A percentile compares a stretch with the other conserved stretches of the same genome.
phyloP scores from a whole-genome alignment of 35 echinoderm and acorn worm genomes.

The Lytechinus variegatus region DNA sequence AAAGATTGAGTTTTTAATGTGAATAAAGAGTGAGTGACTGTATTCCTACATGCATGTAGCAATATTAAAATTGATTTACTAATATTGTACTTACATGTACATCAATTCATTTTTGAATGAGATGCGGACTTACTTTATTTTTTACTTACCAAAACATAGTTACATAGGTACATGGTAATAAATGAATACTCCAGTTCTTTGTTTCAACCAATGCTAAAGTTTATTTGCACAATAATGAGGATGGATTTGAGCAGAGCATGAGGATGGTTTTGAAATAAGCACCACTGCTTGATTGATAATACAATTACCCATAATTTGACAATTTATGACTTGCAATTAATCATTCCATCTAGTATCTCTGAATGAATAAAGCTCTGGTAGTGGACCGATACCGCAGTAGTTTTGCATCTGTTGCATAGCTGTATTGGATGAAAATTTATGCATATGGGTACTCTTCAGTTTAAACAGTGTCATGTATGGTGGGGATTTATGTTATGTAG shows the following conservation, averaged over 20 bases:
- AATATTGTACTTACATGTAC: no score
- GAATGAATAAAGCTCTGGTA: not conserved
- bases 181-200: no score
- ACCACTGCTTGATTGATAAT: not conserved
- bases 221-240: not conserved
- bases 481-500: no score
- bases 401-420: not conserved
- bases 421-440: not conserved
- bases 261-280: not conserved
- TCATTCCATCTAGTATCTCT: not conserved
- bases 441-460: not conserved
- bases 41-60: no score
- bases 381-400: not conserved
- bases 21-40: no score
- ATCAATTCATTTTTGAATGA: no score
- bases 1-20: no score
- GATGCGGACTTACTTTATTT: no score
- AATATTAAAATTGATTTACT: no score
- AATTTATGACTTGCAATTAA: conserved; percentile 8
- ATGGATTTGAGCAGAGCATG: not conserved
- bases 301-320: conserved; percentile 19
- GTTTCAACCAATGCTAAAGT: not conserved
- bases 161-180: no score
- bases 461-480: no score
- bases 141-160: no score